Evolutionary conservation across 2,797 vertebrate species (phyloP).

Genomic region (Pipistrellus kuhlii): DNA sequence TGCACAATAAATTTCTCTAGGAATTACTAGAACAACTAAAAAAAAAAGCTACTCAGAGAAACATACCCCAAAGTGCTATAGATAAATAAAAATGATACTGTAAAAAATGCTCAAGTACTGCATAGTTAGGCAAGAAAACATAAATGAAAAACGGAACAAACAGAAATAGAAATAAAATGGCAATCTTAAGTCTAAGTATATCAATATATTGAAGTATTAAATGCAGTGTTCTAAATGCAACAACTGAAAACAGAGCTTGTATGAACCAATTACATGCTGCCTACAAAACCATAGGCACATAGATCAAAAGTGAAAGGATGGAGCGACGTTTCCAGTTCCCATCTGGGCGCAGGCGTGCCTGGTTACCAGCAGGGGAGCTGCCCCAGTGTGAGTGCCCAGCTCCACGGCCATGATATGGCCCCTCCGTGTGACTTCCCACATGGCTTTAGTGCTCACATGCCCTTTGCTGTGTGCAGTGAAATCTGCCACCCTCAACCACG

Average conservation of each 20-base stretch:
- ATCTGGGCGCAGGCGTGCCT: background rate
- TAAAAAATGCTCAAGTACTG: background rate
- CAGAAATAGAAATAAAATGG: background rate
- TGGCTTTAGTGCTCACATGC: background rate
- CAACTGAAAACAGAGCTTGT: background rate
- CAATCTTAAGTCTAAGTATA: background rate
- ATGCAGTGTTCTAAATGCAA: background rate
- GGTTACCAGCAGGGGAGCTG: background rate
- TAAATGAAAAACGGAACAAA: background rate
- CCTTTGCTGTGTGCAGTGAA: slow-evolving; percentile 6
- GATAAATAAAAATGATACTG: background rate
- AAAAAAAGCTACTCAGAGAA: background rate
- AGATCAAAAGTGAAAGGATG: background rate
- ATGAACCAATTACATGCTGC: background rate
- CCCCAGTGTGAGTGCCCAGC: background rate
- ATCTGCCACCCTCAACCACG: background rate
- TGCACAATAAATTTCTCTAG: background rate
- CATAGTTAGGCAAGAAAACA: background rate
- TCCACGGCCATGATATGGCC: background rate
- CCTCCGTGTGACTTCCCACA: background rate
- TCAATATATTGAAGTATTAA: background rate
- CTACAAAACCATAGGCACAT: background rate
- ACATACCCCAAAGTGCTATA: background rate
- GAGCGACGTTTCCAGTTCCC: background rate
- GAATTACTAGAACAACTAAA: background rate